Evolutionary conservation across 2,888 invertebrate genomes (phyloP).

Genomic region (Eumerus sabulonum): DNA sequence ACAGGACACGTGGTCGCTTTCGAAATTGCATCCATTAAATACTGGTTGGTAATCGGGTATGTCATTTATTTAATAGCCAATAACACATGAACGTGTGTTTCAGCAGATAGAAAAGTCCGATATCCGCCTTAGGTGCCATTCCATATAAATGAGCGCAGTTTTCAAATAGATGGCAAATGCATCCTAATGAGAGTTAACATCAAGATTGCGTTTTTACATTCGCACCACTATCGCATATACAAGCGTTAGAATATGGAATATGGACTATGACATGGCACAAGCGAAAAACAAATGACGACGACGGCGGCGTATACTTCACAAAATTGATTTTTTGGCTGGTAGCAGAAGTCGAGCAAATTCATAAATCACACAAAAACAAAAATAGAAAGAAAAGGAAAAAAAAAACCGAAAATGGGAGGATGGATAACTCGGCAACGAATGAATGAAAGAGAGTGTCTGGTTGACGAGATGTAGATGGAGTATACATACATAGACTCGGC

Average conservation of each 20-base stretch:
- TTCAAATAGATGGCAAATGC: conserved; percentile 48
- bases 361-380: conserved; percentile 50
- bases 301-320: conserved; percentile 30
- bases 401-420: conserved; percentile 22
- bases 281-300: too few species aligned
- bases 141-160: conserved; percentile 2
- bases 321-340: conserved; percentile 60
- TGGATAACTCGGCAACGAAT: too few species aligned
- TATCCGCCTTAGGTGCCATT: conserved; percentile 17
- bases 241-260: too few species aligned
- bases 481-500: too few species aligned
- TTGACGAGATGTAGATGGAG: neutral
- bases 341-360: conserved; percentile 46
- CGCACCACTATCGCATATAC: too few species aligned
- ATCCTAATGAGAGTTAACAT: conserved; percentile 47
- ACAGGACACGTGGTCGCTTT: conserved; percentile 45
- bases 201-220: conserved; percentile 16
- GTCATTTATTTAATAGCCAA: conserved; percentile 68
- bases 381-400: conserved; percentile 31
- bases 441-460: neutral
- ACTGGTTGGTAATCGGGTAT: conserved; percentile 67
- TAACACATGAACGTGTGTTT: conserved; percentile 50
- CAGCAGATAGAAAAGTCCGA: conserved; percentile 10
- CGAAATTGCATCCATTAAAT: conserved; percentile 65
- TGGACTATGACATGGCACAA: too few species aligned